Evolutionary conservation across 2,113 vertebrate genomes (phyloP).

Genomic region (Tetrax tetrax): DNA sequence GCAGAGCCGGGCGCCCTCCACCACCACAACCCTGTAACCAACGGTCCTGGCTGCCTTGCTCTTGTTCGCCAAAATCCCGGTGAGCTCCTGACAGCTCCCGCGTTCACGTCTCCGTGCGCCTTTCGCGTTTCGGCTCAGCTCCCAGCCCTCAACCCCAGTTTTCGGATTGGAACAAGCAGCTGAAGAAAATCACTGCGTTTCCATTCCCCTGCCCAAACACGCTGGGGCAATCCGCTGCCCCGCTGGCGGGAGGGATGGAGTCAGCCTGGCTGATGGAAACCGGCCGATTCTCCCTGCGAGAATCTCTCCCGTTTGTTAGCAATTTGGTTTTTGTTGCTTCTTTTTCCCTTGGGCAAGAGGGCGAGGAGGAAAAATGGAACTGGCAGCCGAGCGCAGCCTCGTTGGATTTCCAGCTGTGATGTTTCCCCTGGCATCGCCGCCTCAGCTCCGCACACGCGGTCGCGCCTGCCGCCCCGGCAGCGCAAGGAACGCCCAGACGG

Average conservation of each 20-base stretch:
- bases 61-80: rapidly evolving
- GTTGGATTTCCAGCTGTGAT: neutral
- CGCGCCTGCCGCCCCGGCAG: neutral
- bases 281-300: neutral
- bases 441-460: neutral
- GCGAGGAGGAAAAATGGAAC: constrained; percentile 20
- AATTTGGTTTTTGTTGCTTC: neutral
- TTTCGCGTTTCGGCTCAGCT: neutral
- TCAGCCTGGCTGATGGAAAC: neutral
- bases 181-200: neutral
- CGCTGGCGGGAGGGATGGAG: rapidly evolving
- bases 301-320: neutral
- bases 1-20: neutral
- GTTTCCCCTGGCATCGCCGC: constrained; percentile 10
- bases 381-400: neutral
- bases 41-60: neutral
- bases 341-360: neutral
- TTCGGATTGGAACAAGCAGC: neutral
- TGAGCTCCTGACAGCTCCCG: neutral
- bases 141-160: neutral
- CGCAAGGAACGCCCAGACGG: neutral
- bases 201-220: neutral
- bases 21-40: neutral
- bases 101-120: neutral
- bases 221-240: neutral